phyloP scores from a whole-genome alignment of 2,888 invertebrate genomes.

The Epicampocera succincta region DNA sequence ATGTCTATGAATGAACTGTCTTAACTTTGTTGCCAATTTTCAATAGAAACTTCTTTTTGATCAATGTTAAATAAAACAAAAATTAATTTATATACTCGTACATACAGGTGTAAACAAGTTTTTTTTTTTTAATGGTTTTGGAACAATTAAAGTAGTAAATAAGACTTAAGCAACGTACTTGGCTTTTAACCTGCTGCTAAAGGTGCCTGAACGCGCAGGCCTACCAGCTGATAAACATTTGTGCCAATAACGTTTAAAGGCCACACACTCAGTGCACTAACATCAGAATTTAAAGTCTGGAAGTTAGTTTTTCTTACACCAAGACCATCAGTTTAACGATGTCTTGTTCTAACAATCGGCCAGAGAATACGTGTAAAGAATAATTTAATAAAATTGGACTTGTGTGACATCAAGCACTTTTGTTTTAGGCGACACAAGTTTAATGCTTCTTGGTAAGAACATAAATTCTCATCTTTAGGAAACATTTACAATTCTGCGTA shows the following conservation, averaged over 20 bases:
- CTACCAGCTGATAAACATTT: neutral
- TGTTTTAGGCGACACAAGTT: no score
- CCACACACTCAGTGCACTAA: no score
- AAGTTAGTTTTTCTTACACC: no score
- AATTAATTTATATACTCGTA: conserved; percentile 24
- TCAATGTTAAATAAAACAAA: conserved; percentile 39
- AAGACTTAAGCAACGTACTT: conserved; percentile 60
- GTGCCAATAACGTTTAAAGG: neutral
- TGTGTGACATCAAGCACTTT: no score
- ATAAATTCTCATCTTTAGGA: no score
- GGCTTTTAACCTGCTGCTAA: conserved; percentile 49
- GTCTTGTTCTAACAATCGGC: no score
- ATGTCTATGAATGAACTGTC: neutral
- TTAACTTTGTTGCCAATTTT: conserved; percentile 40
- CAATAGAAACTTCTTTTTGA: conserved; percentile 53
- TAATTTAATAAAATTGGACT: no score
- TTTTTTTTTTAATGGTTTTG: conserved; percentile 24
- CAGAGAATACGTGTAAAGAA: no score
- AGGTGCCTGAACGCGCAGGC: conserved; percentile 8
- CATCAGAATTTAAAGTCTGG: no score
- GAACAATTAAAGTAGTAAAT: conserved; percentile 30
- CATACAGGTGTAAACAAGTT: conserved; percentile 36
- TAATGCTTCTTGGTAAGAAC: no score
- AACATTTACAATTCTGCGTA: no score
- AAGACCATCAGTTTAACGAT: no score